Evolutionary conservation across 1,140 invertebrate genomes (phyloP).

Genomic region (Matsumurasca onukii): DNA sequence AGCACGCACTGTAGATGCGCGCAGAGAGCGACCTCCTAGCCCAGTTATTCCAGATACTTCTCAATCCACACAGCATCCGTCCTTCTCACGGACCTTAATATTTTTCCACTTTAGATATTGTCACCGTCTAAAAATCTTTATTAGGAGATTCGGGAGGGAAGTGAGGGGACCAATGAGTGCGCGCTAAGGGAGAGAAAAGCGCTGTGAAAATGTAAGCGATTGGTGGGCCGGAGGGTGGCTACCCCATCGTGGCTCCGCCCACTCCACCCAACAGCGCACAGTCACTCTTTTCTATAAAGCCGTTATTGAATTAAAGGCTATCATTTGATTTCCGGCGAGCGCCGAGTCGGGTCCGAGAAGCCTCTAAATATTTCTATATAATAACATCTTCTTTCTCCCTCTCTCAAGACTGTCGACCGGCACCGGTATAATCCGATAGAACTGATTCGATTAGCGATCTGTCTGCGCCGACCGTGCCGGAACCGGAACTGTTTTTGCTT

Average conservation of each 20-base stretch:
- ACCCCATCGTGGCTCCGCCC: slow-evolving; percentile 17
- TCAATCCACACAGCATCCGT: slow-evolving; percentile 13
- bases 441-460: slow-evolving; percentile 19
- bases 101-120: slow-evolving; percentile 31
- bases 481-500: slow-evolving; percentile 14
- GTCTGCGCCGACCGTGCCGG: slow-evolving; percentile 19
- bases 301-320: slow-evolving; percentile 72
- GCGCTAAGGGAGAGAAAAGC: slow-evolving; percentile 32
- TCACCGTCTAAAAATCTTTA: slow-evolving; percentile 31
- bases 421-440: slow-evolving; percentile 21
- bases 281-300: slow-evolving; percentile 45
- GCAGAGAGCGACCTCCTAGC: slow-evolving; percentile 13
- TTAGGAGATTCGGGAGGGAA: not conserved
- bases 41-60: slow-evolving; percentile 12
- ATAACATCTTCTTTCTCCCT: slow-evolving; percentile 31
- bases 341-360: slow-evolving; percentile 52
- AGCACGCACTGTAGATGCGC: too few relatives aligned
- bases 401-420: slow-evolving; percentile 23
- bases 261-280: slow-evolving; percentile 38
- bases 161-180: slow-evolving; percentile 34
- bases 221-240: slow-evolving; percentile 29
- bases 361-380: slow-evolving; percentile 43
- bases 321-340: slow-evolving; percentile 69
- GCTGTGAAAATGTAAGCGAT: slow-evolving; percentile 31
- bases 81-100: slow-evolving; percentile 1